Base-by-base conservation (phyloP, 2,797 vertebrate species). In the Neopelma chrysocephalum region DNA sequence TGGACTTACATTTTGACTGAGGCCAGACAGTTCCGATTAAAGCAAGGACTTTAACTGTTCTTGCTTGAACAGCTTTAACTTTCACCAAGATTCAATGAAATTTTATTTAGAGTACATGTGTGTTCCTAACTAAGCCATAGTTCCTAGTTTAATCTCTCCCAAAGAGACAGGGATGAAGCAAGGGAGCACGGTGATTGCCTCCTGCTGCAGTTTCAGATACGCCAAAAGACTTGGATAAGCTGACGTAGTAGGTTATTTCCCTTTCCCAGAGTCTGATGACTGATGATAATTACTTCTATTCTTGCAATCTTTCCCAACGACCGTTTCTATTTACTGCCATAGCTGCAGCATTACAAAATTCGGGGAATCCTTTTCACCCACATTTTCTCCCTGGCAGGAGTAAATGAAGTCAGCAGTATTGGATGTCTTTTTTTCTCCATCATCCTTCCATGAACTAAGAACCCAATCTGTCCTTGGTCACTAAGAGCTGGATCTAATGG, bases 281-380 rank as follows among this genome's bases (percentile, higher is more conserved):
- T 38, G 64, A 62, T 47, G 36, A 43, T 36, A 81, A 87, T 64
- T 21, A 66, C 73, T 96, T 82, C 51, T 93, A n/a, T 69, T 84
- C 68, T 84, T 70, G 51, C 47, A 70, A 1, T 56, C 40, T 92
- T 94, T 70, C 68, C 61, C 48, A 85, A 5, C 12, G 45, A 51
- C 66, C 1, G 2, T 86, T 94, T 91, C 85, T 81, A 83, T 90
- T 94, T 93, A 80, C 68, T 73, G 84, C 32, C 51, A 51, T 50
- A 81, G 69, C 57, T 71, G 36, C 53, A 78, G 18, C 43, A 21
- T 78, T 91, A 69, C 82, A 89, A 88, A 95, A 82, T 40, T 29
- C 61, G 57, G 68, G 60, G 89, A 94, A 78, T 83, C 79, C 79
- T 93, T 93, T 86, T 95, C 82, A 83, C 85, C 73, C 36, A 76